Conservation (phyloP, 2,888 invertebrate genomes). For the Polydrusus pterygomalis region DNA sequence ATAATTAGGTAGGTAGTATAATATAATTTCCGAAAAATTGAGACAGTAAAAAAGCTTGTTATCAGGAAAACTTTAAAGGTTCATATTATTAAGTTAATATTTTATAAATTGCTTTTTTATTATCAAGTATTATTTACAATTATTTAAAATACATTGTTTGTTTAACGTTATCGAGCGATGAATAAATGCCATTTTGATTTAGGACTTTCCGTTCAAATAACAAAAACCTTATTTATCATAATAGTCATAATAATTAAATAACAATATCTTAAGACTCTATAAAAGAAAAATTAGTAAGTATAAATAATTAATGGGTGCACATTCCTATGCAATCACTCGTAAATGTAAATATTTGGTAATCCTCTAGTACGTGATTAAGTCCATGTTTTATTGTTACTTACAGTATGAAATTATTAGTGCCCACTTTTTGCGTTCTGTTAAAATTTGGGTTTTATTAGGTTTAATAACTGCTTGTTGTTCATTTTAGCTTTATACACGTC, state of each 20-base stretch:
- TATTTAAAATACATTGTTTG: slow-evolving; percentile 29
- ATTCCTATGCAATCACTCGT: too few relatives aligned
- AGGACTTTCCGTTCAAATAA: slow-evolving; percentile 15
- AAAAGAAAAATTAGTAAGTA: too few relatives aligned
- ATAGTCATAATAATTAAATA: slow-evolving; percentile 7
- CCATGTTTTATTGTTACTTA: too few relatives aligned
- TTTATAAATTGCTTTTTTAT: slow-evolving; percentile 16
- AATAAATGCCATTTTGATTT: slow-evolving; percentile 1
- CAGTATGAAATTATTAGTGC: background rate
- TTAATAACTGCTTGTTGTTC: too few relatives aligned
- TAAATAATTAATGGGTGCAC: too few relatives aligned
- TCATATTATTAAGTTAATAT: slow-evolving; percentile 24
- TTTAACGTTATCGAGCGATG: slow-evolving; percentile 13
- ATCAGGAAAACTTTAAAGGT: slow-evolving; percentile 26
- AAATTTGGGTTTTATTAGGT: too few relatives aligned
- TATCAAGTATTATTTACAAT: slow-evolving; percentile 40
- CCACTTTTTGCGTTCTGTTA: background rate
- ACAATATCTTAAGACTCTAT: background rate
- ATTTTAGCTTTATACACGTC: too few relatives aligned
- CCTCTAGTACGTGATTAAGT: background rate
- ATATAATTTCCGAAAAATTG: slow-evolving; percentile 27
- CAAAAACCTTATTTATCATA: slow-evolving; percentile 5
- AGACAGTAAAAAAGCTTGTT: slow-evolving; percentile 41
- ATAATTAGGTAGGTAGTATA: slow-evolving; percentile 2
- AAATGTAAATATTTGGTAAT: too few relatives aligned